Conservation (phyloP, 23 tunicate species). For the Styela clava region DNA sequence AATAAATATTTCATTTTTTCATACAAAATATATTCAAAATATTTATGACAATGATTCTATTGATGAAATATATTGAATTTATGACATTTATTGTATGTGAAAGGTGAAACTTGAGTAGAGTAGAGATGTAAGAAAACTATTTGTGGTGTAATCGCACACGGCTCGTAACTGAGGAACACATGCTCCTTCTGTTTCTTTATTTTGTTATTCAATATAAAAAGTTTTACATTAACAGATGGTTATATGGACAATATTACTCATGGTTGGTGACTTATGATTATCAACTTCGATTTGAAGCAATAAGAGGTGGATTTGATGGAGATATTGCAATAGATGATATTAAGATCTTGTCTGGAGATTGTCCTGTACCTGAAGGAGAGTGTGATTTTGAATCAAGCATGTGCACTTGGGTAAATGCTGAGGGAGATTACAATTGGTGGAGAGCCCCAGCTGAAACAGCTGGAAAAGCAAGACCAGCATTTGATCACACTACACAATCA, state of each 20-base stretch:
- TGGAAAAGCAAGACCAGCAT: slow-evolving; percentile 55
- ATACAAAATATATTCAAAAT: no score
- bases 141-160: no score
- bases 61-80: no score
- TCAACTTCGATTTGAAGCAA: slow-evolving; percentile 74
- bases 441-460: slow-evolving; percentile 37
- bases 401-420: slow-evolving; percentile 70
- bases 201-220: no score
- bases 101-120: no score
- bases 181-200: no score
- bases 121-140: no score
- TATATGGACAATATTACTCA: slow-evolving; percentile 43
- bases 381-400: slow-evolving; percentile 70
- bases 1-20: no score
- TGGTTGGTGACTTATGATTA: slow-evolving; percentile 77
- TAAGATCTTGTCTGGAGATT: slow-evolving; percentile 51
- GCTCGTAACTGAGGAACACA: no score
- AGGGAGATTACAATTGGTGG: slow-evolving; percentile 61
- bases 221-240: no score
- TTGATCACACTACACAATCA: slow-evolving; percentile 73
- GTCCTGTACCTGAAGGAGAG: slow-evolving; percentile 56
- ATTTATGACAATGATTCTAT: no score
- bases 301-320: slow-evolving; percentile 82
- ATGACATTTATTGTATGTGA: no score
- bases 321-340: slow-evolving; percentile 94